Base-by-base conservation (phyloP, 2,113 vertebrate genomes). In the Prunella himalayana region DNA sequence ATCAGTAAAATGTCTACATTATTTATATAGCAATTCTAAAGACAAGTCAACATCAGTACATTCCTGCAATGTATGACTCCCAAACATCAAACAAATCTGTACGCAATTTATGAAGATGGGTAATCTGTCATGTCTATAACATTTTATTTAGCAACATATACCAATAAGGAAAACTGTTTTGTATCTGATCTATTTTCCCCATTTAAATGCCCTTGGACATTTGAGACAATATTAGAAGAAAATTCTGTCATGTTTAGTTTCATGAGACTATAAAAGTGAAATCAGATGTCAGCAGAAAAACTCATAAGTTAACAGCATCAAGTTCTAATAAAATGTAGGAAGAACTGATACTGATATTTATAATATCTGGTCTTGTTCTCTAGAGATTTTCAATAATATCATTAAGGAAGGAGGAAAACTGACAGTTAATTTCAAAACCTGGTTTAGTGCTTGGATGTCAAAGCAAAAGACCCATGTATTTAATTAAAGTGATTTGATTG, bases 161-260 rank as follows among this genome's bases (percentile, higher is more conserved):
- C 19, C 64, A 31, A 4, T 72, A 86, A 72, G 12, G 11, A 90
- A 70, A 80, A 61, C 20, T 69, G 42, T 13, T 85, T 76, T 56
- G 4, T 44, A 66, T 61, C 27, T 86, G 27, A 42, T 86, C 47
- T 90, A 2, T 70, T 60, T 91, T 41, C 6, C 21, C 37, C 27
- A 14, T 61, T 94, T 94, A 94, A 91, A 81, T 91, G 51, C 18
- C 44, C 28, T 97, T 96, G 78, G 33, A 82, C 24, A 1, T 86
- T 53, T 85, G 71, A 95, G 88, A 73, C 25, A 86, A 94, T 85
- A 73, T 31, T 76, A 95, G 77, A 96, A 73, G 11, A 57, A 94
- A 96, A 83, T 93, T 17, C 24, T 92, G 45, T 88, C 72, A 70
- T 70, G 22, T 95, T 97, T 90, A 86, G 39, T 94, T 96, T 97